Percentiles rank a stretch among this genome's conserved stretches.
phyloP scores from a whole-genome alignment of 2,888 invertebrate species.

The Miltochrista miniata region DNA sequence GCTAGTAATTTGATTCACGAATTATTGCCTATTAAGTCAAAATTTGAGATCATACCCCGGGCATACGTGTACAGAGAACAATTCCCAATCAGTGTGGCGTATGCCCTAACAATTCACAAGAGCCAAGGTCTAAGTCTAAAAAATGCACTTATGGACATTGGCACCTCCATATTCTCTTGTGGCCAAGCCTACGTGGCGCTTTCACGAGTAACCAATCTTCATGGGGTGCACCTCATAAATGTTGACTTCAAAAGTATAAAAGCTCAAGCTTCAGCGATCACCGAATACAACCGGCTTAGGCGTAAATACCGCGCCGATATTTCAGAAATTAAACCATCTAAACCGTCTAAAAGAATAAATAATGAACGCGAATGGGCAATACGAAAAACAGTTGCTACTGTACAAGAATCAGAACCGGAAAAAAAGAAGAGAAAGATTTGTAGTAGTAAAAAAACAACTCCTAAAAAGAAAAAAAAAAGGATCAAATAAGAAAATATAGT shows the following conservation, averaged over 20 bases:
- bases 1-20: too few relatives aligned
- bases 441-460: conserved; percentile 1
- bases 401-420: conserved; percentile 9
- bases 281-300: conserved; percentile 16
- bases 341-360: conserved; percentile 17
- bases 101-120: too few relatives aligned
- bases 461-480: conserved; percentile 1
- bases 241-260: conserved; percentile 14
- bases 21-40: too few relatives aligned
- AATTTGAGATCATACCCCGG: too few relatives aligned
- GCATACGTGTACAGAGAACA: too few relatives aligned
- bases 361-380: conserved; percentile 17
- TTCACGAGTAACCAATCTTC: background rate
- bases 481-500: background rate
- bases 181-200: too few relatives aligned
- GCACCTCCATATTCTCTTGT: too few relatives aligned
- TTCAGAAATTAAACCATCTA: conserved; percentile 8
- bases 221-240: conserved; percentile 10
- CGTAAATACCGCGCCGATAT: conserved; percentile 14
- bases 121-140: too few relatives aligned
- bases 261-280: conserved; percentile 18
- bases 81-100: too few relatives aligned
- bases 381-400: conserved; percentile 12
- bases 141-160: too few relatives aligned
- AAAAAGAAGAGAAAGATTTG: conserved; percentile 8